Conservation (phyloP, 2,113 vertebrate genomes). For the Bagarius yarrelli region DNA sequence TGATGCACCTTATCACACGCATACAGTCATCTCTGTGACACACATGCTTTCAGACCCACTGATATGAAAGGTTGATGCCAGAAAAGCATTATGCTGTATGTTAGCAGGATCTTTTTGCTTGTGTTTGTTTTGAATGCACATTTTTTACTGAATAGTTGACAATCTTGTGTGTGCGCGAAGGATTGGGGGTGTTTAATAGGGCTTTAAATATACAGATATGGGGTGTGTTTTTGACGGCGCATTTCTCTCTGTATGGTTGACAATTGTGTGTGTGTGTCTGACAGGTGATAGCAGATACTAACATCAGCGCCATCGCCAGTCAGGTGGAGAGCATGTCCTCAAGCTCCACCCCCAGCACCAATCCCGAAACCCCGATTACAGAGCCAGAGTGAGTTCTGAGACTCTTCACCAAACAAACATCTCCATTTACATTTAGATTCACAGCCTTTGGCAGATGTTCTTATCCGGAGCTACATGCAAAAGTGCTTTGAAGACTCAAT, state of each 20-base stretch:
- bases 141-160: too few relatives aligned
- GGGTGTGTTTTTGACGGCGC: neutral
- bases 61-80: constrained; percentile 11
- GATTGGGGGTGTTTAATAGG: neutral
- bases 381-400: constrained; percentile 81
- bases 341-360: constrained; percentile 57
- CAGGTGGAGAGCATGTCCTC: constrained; percentile 86
- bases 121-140: neutral
- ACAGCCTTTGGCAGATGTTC: too few relatives aligned
- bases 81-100: neutral
- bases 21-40: constrained; percentile 36
- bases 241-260: neutral
- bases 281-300: constrained; percentile 92
- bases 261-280: constrained; percentile 20
- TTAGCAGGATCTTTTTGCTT: neutral
- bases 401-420: neutral
- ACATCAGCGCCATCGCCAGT: constrained; percentile 86
- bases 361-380: constrained; percentile 65
- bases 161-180: constrained; percentile 15
- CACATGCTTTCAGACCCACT: constrained; percentile 13
- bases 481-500: too few relatives aligned
- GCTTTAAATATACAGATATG: neutral
- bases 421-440: too few relatives aligned
- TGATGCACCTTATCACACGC: constrained; percentile 40
- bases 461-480: too few relatives aligned